These are phyloP conservation scores for Numenius arquata DNA, from an alignment of 2,113 vertebrate species.

Conservation along the genomic window DNA sequence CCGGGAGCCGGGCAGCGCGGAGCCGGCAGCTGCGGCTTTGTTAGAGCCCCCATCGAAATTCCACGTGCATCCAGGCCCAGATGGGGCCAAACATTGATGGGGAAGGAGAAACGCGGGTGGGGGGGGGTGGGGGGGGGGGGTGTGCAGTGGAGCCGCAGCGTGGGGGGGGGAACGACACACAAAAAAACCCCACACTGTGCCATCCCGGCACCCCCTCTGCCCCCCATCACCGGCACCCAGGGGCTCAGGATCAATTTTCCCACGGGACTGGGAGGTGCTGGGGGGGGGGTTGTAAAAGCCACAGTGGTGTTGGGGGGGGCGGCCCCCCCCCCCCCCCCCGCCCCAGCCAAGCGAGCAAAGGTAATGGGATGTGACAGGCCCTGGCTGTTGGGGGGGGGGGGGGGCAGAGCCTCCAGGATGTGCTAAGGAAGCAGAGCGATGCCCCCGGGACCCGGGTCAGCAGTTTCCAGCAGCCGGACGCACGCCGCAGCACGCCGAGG, in stretches of 20 bases:
- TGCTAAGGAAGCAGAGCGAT: not conserved
- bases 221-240: not conserved
- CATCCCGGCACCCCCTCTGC: not conserved
- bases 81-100: not conserved
- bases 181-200: not conserved
- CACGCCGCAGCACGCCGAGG: not conserved
- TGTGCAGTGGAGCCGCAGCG: not conserved
- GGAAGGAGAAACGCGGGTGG: not conserved
- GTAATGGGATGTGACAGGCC: not conserved
- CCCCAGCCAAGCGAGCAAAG: not conserved
- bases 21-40: not conserved
- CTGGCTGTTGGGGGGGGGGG: not conserved
- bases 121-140: too few species aligned
- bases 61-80: not conserved
- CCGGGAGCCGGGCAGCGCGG: not conserved
- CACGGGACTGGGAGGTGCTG: not conserved
- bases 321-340: too few species aligned
- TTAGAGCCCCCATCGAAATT: not conserved
- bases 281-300: too few species aligned
- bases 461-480: not conserved
- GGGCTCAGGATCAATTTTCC: not conserved
- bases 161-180: too few species aligned
- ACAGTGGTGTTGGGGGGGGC: too few species aligned
- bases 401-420: not conserved
- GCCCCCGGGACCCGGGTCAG: not conserved